Evolutionary conservation across 2,797 vertebrate genomes (phyloP).

Genomic region (Bovichtus variegatus): DNA sequence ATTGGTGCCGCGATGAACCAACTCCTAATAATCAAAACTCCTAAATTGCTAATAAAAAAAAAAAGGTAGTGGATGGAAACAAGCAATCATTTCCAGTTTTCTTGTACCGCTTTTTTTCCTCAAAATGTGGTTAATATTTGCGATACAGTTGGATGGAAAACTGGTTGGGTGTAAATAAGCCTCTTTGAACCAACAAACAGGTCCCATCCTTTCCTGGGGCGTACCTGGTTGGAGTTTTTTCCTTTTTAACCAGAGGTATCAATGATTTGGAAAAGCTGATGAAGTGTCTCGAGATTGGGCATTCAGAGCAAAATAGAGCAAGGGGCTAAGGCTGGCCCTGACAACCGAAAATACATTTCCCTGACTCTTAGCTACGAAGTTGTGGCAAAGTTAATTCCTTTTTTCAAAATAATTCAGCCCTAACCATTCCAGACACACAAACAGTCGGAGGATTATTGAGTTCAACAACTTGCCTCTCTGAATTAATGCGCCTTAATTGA

Average conservation of each 20-base stretch:
- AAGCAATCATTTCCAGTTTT: too few species aligned
- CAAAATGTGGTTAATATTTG: too few species aligned
- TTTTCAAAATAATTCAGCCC: not conserved
- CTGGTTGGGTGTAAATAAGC: too few species aligned
- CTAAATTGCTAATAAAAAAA: too few species aligned
- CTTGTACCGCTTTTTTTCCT: too few species aligned
- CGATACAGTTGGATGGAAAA: too few species aligned
- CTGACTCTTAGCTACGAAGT: not conserved
- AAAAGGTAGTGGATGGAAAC: too few species aligned
- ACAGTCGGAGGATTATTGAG: not conserved
- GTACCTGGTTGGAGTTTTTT: not conserved
- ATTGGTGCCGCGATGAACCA: too few species aligned
- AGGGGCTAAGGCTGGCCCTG: not conserved
- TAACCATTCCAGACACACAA: not conserved
- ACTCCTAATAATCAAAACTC: too few species aligned
- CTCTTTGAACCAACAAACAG: not conserved
- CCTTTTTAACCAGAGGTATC: not conserved
- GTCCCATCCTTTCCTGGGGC: not conserved
- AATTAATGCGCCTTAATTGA: conserved; percentile 33
- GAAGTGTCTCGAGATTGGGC: not conserved
- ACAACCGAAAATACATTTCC: not conserved
- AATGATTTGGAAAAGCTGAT: not conserved
- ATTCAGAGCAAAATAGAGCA: not conserved
- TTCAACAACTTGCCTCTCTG: conserved; percentile 9
- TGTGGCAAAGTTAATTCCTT: not conserved